A percentile compares a stretch with the other conserved stretches of the same genome.
phyloP scores from a whole-genome alignment of 2,888 invertebrate species.

The Pocota personata region DNA sequence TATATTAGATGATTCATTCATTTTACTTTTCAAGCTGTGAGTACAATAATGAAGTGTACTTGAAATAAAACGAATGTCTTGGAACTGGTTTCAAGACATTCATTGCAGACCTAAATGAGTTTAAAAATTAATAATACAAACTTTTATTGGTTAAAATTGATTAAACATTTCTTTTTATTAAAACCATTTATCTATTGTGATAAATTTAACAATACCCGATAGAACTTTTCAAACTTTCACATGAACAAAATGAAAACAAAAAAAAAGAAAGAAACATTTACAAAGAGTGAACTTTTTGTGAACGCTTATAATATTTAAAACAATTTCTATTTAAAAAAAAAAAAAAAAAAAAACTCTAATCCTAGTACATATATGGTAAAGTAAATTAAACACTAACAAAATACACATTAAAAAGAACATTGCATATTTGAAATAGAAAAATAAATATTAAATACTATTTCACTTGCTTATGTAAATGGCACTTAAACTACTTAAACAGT shows the following conservation, averaged over 20 bases:
- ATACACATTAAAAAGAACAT: constrained; percentile 18
- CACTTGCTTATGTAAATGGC: constrained; percentile 71
- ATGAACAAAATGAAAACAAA: constrained; percentile 19
- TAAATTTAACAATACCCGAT: constrained; percentile 57
- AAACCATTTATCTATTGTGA: constrained; percentile 52
- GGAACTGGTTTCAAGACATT: too few species aligned
- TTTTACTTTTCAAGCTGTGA: too few species aligned
- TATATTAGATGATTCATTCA: too few species aligned
- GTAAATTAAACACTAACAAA: constrained; percentile 39
- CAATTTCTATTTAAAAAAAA: constrained; percentile 2
- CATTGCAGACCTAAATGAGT: too few species aligned
- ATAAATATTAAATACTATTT: constrained; percentile 64
- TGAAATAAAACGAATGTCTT: too few species aligned
- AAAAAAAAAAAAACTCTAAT: neutral
- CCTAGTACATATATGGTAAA: neutral
- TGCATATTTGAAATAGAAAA: constrained; percentile 46
- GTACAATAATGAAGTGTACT: too few species aligned
- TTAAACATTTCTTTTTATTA: constrained; percentile 45
- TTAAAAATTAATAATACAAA: neutral
- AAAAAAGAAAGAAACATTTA: constrained; percentile 14
- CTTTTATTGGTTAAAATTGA: constrained; percentile 31
- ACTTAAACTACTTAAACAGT: constrained; percentile 63
- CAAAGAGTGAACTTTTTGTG: constrained; percentile 30
- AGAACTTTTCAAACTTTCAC: constrained; percentile 33
- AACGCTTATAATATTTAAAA: constrained; percentile 36